Conservation (phyloP, 2,888 invertebrate genomes). For the Sinohyriopsis cumingii region DNA sequence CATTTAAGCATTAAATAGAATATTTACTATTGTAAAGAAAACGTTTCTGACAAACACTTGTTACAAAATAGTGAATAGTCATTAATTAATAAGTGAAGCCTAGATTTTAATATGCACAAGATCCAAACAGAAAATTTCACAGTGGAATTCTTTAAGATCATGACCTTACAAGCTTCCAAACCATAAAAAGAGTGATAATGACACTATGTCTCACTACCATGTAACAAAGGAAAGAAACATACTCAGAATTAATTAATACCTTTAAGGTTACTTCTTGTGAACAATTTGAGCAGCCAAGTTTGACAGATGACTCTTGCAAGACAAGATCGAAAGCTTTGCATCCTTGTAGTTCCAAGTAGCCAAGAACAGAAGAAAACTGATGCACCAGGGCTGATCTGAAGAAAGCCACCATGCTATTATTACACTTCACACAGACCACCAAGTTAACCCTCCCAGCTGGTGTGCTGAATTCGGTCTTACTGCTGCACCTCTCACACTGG, state of each 20-base stretch:
- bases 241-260: constrained; percentile 46
- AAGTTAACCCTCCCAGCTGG: constrained; percentile 55
- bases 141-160: too few species aligned
- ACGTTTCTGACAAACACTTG: too few species aligned
- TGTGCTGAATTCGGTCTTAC: constrained; percentile 57
- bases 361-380: constrained; percentile 65
- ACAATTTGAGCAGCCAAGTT: constrained; percentile 70
- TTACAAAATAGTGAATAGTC: too few species aligned
- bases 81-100: too few species aligned
- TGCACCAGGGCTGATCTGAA: constrained; percentile 67
- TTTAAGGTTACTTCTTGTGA: constrained; percentile 62
- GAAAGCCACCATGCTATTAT: constrained; percentile 51
- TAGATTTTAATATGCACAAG: too few species aligned
- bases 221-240: too few species aligned
- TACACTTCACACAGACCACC: constrained; percentile 65
- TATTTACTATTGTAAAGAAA: too few species aligned
- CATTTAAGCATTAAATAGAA: too few species aligned
- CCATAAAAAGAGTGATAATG: too few species aligned
- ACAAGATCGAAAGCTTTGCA: constrained; percentile 69
- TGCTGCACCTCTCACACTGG: constrained; percentile 64
- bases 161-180: too few species aligned
- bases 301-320: constrained; percentile 65
- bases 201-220: too few species aligned
- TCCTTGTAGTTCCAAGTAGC: constrained; percentile 68
- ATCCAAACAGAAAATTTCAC: too few species aligned